Evolutionary conservation across 1,140 invertebrate genomes (phyloP).

Genomic region (Wasmannia auropunctata): DNA sequence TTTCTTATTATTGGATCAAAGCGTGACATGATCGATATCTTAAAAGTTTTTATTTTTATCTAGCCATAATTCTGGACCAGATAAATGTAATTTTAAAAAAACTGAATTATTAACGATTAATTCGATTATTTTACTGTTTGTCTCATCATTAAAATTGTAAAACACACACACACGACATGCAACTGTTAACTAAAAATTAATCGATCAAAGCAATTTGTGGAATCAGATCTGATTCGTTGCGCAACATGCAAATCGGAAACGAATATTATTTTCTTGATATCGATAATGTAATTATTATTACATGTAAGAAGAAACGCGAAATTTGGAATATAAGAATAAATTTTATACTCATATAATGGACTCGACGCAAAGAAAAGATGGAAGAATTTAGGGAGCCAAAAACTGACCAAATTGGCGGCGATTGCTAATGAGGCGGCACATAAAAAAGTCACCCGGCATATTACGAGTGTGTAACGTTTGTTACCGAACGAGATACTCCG

Average conservation of each 20-base stretch:
- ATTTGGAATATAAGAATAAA: not conserved
- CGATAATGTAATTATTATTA: not conserved
- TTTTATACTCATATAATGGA: not conserved
- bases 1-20: not conserved
- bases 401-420: not conserved
- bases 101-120: not conserved
- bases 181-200: conserved; percentile 1
- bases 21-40: not conserved
- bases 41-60: not conserved
- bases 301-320: not conserved
- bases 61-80: too few relatives aligned
- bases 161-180: not conserved
- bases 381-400: not conserved
- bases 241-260: not conserved
- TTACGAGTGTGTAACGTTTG: conserved; percentile 22
- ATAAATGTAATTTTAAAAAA: too few relatives aligned
- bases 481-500: conserved; percentile 31
- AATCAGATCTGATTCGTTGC: not conserved
- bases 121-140: not conserved
- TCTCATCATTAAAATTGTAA: not conserved
- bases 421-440: conserved; percentile 42
- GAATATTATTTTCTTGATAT: not conserved
- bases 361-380: not conserved
- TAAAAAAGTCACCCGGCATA: conserved; percentile 51
- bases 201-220: not conserved